Evolutionary conservation across 2,113 vertebrate genomes (phyloP).

Genomic region (Castor canadensis): DNA sequence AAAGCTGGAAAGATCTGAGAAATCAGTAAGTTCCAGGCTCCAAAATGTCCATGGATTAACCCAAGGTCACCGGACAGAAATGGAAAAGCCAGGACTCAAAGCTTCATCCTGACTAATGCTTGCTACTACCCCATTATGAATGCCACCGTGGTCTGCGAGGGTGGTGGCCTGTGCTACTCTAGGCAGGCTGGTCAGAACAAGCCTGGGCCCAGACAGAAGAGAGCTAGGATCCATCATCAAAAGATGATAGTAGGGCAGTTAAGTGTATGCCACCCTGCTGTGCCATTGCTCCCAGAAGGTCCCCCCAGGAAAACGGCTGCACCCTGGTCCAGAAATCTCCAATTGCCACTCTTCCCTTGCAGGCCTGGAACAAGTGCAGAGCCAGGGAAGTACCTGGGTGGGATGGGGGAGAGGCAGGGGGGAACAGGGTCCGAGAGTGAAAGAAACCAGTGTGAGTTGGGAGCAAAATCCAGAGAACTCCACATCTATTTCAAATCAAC

Average conservation of each 20-base stretch:
- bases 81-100: not conserved
- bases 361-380: not conserved
- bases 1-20: not conserved
- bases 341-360: not conserved
- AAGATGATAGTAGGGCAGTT: not conserved
- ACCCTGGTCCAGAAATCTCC: not conserved
- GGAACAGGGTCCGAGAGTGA: not conserved
- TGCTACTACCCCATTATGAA: not conserved
- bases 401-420: not conserved
- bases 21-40: slow-evolving; percentile 5
- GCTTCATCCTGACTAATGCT: not conserved
- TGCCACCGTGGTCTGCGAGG: not conserved
- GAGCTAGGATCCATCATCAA: not conserved
- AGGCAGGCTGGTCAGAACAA: not conserved
- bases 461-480: not conserved
- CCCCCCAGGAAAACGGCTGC: not conserved
- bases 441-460: not conserved
- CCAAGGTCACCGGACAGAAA: slow-evolving; percentile 26
- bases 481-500: not conserved
- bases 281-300: not conserved
- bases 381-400: not conserved
- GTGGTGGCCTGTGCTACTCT: not conserved
- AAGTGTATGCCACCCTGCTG: not conserved
- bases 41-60: slow-evolving; percentile 10
- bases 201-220: not conserved